These are phyloP conservation scores for Chloroclystis v-ata DNA, from an alignment of 2,888 invertebrate genomes.

Conservation along the genomic window DNA sequence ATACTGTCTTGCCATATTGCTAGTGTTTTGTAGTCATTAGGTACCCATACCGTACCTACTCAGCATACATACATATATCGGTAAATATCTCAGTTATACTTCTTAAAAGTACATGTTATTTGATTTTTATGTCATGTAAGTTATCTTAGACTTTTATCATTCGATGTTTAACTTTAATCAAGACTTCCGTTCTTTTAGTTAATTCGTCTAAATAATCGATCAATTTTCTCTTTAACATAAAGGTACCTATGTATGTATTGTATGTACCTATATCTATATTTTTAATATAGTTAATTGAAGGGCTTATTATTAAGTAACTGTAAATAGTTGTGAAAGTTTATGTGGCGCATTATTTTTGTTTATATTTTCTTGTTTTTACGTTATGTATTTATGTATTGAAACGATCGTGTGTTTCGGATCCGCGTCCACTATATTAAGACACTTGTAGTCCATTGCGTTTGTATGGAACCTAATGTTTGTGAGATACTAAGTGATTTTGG, in stretches of 20 bases:
- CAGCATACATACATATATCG: conserved; percentile 32
- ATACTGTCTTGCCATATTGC: conserved; percentile 76
- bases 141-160: conserved; percentile 39
- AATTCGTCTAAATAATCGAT: conserved; percentile 50
- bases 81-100: conserved; percentile 32
- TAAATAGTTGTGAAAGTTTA: conserved; percentile 75
- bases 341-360: conserved; percentile 70
- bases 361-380: conserved; percentile 58
- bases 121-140: conserved; percentile 40
- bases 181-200: conserved; percentile 63
- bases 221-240: conserved; percentile 63
- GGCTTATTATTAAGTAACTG: conserved; percentile 68
- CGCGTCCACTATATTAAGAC: conserved; percentile 43
- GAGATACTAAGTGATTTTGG: conserved; percentile 24
- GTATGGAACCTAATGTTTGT: conserved; percentile 25
- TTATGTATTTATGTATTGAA: conserved; percentile 72
- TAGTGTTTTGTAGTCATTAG: conserved; percentile 67
- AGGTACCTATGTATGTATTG: conserved; percentile 70
- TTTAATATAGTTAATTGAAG: conserved; percentile 69
- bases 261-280: conserved; percentile 75
- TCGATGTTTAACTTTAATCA: conserved; percentile 42
- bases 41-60: conserved; percentile 54
- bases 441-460: conserved; percentile 24
- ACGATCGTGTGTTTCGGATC: conserved; percentile 49
- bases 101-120: conserved; percentile 7